Percentiles rank a stretch among this genome's conserved stretches.
These are phyloP conservation scores for Colletes gigas DNA, from an alignment of 1,140 invertebrate genomes.

Conservation along the genomic window DNA sequence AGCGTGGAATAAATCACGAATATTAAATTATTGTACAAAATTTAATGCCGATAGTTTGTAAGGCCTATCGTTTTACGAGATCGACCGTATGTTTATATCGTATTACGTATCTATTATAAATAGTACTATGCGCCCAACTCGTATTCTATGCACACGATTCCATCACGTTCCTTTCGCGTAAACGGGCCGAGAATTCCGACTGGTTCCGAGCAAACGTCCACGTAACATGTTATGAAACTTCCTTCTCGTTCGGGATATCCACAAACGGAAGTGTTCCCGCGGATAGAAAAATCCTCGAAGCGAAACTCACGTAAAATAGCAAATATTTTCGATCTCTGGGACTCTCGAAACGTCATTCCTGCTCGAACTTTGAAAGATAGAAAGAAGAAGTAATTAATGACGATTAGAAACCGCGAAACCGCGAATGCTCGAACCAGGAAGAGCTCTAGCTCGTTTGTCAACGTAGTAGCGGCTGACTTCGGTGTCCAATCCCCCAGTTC, in stretches of 20 bases:
- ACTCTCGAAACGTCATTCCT: too few species aligned
- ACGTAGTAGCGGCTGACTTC: conserved; percentile 40
- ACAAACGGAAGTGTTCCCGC: neutral
- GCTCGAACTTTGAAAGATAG: too few species aligned
- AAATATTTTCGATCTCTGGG: too few species aligned
- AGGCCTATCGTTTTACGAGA: conserved; percentile 61
- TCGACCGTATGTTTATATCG: conserved; percentile 28
- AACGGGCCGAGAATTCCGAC: conserved; percentile 45
- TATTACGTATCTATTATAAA: conserved; percentile 4
- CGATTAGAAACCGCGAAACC: too few species aligned
- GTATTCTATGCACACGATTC: conserved; percentile 66
- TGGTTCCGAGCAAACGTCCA: neutral
- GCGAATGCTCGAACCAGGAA: neutral
- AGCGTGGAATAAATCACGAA: conserved; percentile 45
- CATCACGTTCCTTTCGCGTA: conserved; percentile 60
- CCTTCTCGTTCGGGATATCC: neutral
- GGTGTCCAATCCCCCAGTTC: conserved; percentile 24
- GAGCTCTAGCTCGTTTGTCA: neutral
- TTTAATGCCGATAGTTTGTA: conserved; percentile 60
- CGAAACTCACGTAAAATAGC: neutral
- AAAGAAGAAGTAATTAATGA: too few species aligned
- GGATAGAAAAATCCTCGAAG: neutral
- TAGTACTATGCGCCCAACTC: conserved; percentile 26
- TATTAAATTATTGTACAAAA: conserved; percentile 71
- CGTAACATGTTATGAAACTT: neutral